These are phyloP conservation scores for Pemphigus obesinymphae DNA, from an alignment of 1,140 invertebrate species.

Conservation along the genomic window DNA sequence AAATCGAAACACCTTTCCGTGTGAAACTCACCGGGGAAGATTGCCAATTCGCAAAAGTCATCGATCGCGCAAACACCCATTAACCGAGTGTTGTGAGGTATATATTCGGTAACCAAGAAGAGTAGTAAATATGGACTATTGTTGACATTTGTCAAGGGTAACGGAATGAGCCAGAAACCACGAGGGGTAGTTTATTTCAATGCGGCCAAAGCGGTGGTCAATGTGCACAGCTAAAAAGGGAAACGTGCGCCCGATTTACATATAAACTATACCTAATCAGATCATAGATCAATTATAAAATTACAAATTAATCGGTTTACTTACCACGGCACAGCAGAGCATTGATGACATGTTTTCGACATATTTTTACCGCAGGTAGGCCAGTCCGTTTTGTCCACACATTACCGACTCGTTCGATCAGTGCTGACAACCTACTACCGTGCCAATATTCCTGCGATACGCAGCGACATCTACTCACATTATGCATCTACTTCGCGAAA, in stretches of 20 bases:
- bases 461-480: not conserved
- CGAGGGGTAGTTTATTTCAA: not conserved
- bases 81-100: no score
- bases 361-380: slow-evolving; percentile 12
- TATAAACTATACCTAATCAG: not conserved
- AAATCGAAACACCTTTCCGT: no score
- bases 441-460: no score
- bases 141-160: not conserved
- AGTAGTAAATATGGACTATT: not conserved
- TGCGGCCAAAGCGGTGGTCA: not conserved
- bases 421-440: not conserved
- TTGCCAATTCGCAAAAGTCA: no score
- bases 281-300: not conserved
- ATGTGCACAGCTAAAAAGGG: not conserved
- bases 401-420: not conserved
- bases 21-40: no score
- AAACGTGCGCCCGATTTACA: no score
- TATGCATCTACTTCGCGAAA: no score
- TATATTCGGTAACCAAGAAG: not conserved
- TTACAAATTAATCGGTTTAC: not conserved
- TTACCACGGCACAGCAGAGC: slow-evolving; percentile 40
- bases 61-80: no score
- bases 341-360: slow-evolving; percentile 40
- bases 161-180: not conserved
- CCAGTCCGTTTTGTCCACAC: not conserved